Evolutionary conservation across 2,113 vertebrate species (phyloP), one percentile per base, ranked within the genome.

Genomic region (Emydocephalus ijimae): DNA sequence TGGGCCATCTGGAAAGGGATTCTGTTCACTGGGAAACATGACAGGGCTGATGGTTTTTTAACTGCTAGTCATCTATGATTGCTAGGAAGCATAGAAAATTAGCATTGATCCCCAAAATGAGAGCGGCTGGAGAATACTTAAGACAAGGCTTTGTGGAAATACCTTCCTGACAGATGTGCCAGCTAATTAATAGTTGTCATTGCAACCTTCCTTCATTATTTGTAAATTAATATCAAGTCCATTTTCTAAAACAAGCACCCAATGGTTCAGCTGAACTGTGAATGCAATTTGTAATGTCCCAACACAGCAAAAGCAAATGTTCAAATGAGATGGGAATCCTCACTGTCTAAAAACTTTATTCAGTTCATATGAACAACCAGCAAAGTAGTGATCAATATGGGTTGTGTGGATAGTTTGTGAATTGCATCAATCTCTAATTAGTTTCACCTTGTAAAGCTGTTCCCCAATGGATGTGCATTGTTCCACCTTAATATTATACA

Each of bases 61-160:
- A 98, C 97, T 98, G 98, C 97, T 96, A 98, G 97, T 97, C 97
- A 97, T 98, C 97, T 96, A 97, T 97, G 97, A 97, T 98, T 97
- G 97, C 97, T 98, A 95, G 96, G 97, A 97, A 97, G 97, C 96
- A 96, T 94, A 95, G 93, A 95, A 98, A 97, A 98, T 98, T 97
- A 97, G 95, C 96, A 97, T 96, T 96, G 97, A 98, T 97, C 97
- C 95, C 96, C 95, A 93, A 95, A 98, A 97, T 96, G 95, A 96
- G 97, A 96, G 97, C 97, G 92, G 95, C 95, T 96, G 94, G 97
- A 97, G 97, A 97, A 95, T 96, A 96, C 95, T 97, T 96, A 95
- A 96, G 95, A 97, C 92, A 94, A 94, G 95, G 95, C 95, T 94
- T 94, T 96, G 94, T 91, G 93, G 95, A 95, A 97, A 94, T 89